A percentile compares a stretch with the other conserved stretches of the same genome.
Evolutionary conservation across 2,113 vertebrate genomes (phyloP).

Genomic region (Apus apus): DNA sequence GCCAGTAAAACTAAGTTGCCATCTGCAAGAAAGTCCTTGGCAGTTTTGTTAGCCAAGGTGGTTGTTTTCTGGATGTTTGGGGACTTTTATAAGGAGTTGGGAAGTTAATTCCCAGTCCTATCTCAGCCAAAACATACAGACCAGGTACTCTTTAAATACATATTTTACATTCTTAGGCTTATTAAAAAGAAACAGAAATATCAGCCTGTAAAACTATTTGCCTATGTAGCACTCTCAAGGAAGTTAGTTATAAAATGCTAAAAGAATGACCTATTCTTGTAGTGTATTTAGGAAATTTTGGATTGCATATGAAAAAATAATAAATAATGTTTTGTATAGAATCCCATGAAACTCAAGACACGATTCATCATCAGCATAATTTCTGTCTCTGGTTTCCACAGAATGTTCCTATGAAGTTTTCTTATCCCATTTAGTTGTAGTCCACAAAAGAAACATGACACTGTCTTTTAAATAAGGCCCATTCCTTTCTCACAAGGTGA

Average conservation of each 20-base stretch:
- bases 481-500: conserved; percentile 37
- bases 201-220: conserved; percentile 2
- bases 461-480: neutral
- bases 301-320: neutral
- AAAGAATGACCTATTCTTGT: neutral
- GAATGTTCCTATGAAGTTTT: neutral
- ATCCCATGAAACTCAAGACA: neutral
- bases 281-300: neutral
- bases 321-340: neutral
- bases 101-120: neutral
- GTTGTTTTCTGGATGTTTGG: neutral
- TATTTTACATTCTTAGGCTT: conserved; percentile 37
- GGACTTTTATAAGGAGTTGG: neutral
- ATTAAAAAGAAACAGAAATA: conserved; percentile 43
- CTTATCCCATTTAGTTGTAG: neutral
- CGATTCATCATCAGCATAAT: neutral
- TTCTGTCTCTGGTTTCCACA: neutral
- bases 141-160: conserved; percentile 17
- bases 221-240: neutral
- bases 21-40: neutral
- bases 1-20: neutral
- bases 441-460: neutral
- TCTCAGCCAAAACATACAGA: conserved; percentile 24
- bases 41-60: neutral
- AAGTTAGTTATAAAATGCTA: neutral